phyloP scores from a whole-genome alignment of 2,888 invertebrate species.

The Thalpophila matura region DNA sequence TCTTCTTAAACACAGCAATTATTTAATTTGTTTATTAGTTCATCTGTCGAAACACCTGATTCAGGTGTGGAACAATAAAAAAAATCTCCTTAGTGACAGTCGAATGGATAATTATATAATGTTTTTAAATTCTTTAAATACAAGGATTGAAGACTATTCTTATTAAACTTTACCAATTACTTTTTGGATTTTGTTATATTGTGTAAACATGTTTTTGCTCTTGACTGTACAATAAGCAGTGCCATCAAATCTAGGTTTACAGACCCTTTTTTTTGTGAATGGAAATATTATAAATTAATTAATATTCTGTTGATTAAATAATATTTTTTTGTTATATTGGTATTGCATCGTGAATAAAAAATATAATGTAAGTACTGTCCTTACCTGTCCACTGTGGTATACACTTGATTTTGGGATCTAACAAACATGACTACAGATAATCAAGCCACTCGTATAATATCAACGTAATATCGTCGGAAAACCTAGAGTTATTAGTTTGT shows the following conservation, averaged over 20 bases:
- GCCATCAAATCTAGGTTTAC: not conserved
- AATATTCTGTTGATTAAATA: not conserved
- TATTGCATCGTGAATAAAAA: not conserved
- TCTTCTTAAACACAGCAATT: no score
- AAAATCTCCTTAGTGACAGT: no score
- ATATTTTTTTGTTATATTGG: not conserved
- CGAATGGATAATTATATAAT: no score
- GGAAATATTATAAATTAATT: not conserved
- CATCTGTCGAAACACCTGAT: no score
- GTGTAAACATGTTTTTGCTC: not conserved
- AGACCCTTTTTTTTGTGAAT: no score
- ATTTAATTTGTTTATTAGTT: no score
- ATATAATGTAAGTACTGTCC: not conserved
- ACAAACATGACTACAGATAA: constrained; percentile 55
- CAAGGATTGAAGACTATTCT: no score
- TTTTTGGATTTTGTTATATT: no score
- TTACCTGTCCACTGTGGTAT: constrained; percentile 24
- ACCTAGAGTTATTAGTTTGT: constrained; percentile 22
- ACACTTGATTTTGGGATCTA: constrained; percentile 43
- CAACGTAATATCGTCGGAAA: constrained; percentile 63
- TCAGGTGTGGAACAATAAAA: no score
- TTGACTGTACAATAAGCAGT: not conserved
- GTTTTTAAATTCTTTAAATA: no score
- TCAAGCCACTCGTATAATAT: constrained; percentile 62
- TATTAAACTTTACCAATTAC: no score